Percentiles rank a stretch among this genome's conserved stretches.
These are phyloP conservation scores for Cryptosula pallasiana DNA, from an alignment of 2,888 invertebrate species.

Conservation along the genomic window DNA sequence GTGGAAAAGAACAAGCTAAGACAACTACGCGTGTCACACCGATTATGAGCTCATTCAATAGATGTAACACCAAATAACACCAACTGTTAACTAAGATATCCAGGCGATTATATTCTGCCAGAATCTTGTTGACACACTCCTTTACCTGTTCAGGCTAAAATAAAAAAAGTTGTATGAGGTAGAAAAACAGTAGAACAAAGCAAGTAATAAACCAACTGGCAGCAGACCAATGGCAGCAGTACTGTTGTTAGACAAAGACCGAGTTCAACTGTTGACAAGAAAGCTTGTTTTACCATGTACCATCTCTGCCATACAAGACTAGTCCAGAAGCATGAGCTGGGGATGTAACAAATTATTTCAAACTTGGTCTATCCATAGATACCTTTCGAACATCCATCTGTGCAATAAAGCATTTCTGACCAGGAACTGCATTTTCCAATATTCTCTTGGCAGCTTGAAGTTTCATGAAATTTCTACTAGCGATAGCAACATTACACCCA, in stretches of 20 bases:
- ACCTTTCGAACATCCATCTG: constrained; percentile 50
- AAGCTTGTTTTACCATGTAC: no score
- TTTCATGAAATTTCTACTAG: constrained; percentile 40
- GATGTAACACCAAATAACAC: constrained; percentile 25
- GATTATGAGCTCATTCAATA: neutral
- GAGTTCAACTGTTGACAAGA: no score
- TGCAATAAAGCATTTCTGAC: constrained; percentile 40
- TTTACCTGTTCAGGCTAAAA: constrained; percentile 43
- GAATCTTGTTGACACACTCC: constrained; percentile 38
- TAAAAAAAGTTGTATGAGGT: neutral
- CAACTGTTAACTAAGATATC: constrained; percentile 49
- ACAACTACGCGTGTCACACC: neutral
- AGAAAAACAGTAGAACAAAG: neutral
- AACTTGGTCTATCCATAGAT: no score
- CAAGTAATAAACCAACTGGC: no score
- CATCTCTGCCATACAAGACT: no score
- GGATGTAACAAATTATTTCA: no score
- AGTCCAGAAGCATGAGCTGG: no score
- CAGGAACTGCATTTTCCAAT: constrained; percentile 38
- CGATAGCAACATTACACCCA: constrained; percentile 47
- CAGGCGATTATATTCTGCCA: constrained; percentile 40
- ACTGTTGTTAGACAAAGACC: neutral
- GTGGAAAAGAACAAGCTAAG: no score
- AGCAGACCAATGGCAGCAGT: no score
- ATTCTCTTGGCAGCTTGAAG: constrained; percentile 37